Conservation (phyloP, 2,113 vertebrate species). For the Vidua macroura region DNA sequence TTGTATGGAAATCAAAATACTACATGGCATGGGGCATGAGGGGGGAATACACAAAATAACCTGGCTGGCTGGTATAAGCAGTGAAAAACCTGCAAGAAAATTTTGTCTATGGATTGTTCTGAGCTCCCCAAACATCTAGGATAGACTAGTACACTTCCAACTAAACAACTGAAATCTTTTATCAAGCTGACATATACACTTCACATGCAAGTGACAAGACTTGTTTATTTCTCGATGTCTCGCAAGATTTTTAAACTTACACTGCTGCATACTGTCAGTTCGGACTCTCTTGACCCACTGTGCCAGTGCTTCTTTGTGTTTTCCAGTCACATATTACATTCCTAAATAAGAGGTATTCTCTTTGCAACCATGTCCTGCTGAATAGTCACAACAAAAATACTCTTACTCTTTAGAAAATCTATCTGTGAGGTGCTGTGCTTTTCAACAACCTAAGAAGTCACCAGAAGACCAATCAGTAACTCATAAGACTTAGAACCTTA, state of each 20-base stretch:
- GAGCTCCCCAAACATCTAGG: background rate
- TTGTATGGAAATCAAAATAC: background rate
- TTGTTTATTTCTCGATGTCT: background rate
- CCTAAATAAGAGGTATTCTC: background rate
- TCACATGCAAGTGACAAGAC: background rate
- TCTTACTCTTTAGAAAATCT: background rate
- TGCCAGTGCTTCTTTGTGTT: background rate
- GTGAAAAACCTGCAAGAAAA: background rate
- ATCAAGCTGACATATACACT: background rate
- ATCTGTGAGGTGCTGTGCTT: background rate
- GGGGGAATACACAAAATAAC: background rate
- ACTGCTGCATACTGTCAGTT: background rate
- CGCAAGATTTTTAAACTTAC: background rate
- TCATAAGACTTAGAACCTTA: background rate
- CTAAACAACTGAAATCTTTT: background rate
- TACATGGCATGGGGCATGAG: rapidly evolving
- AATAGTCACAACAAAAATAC: background rate
- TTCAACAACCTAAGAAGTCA: background rate
- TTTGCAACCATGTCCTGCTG: background rate
- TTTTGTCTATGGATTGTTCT: background rate
- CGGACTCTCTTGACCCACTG: background rate
- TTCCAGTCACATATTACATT: background rate
- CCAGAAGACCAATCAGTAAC: background rate
- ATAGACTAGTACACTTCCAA: background rate
- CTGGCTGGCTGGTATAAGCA: background rate